A percentile compares a stretch with the other conserved stretches of the same genome.
Evolutionary conservation across 2,888 invertebrate species (phyloP).

Genomic region (Dusona sp.): DNA sequence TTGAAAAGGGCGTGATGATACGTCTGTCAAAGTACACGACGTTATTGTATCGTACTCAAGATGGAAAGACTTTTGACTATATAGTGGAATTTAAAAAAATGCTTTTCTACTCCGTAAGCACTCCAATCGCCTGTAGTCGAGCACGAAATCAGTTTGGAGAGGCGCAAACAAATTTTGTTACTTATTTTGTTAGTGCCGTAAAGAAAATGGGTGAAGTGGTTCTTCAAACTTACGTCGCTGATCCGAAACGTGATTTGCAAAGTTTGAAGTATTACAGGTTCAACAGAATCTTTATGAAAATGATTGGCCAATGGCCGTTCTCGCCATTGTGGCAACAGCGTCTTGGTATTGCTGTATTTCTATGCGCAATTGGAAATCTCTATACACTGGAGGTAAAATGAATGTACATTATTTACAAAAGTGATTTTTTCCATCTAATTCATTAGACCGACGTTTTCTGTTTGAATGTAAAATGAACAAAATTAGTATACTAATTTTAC

Average conservation of each 20-base stretch:
- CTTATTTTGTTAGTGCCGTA: not conserved
- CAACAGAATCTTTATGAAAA: constrained; percentile 53
- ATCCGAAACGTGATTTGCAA: constrained; percentile 55
- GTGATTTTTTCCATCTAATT: not conserved
- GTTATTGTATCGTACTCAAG: not conserved
- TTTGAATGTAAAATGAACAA: not conserved
- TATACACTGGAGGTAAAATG: constrained; percentile 47
- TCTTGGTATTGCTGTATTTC: constrained; percentile 42
- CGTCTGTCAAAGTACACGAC: constrained; percentile 12
- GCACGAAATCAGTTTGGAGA: not conserved
- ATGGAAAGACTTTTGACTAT: constrained; percentile 7
- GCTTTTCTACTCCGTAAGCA: not conserved
- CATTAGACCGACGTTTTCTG: not conserved
- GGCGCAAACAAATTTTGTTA: not conserved
- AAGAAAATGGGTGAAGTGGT: constrained; percentile 51
- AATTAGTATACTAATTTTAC: not conserved
- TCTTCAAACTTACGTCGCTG: constrained; percentile 52
- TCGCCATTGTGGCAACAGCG: constrained; percentile 61
- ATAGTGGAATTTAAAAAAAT: constrained; percentile 4
- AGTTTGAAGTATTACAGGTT: constrained; percentile 54
- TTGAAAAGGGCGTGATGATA: not conserved
- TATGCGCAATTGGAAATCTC: constrained; percentile 43
- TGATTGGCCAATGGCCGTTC: constrained; percentile 62
- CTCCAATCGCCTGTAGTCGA: constrained; percentile 1
- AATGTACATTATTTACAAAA: not conserved